Evolutionary conservation across 2,797 vertebrate species (phyloP), one percentile per base, ranked within the genome.

Genomic region (Falco biarmicus): DNA sequence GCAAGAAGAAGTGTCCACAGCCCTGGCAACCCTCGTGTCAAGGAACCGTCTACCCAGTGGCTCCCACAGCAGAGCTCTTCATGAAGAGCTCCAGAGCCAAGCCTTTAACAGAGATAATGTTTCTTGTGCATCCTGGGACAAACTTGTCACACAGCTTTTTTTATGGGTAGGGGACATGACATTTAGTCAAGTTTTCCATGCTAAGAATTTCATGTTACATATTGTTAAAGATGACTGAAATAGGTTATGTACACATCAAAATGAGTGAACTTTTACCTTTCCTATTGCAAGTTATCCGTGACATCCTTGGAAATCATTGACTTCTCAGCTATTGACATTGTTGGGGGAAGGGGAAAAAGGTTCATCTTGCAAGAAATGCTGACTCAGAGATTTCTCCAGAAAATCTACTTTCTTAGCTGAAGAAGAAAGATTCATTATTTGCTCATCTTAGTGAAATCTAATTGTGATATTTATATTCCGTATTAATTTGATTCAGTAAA

Each of bases 301-400:
- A 96, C 97, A 95, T 96, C 96, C 94, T 95, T 97, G 96, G 97
- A 97, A 98, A 98, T 98, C 97, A 98, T 97, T 98, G 96, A 98
- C 98, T 97, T 96, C 94, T 80, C 84, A 82, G 94, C 96, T 95
- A 90, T 95, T 97, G 97, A 97, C 96, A 95, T 64, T 93, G 88
- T 63, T 76, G 92, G 83, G 75, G 95, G 92, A 94, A 94, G 85
- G 93, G 91, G 77, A 79, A 90, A 90, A 86, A 69, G 81, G 88
- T 86, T 97, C 93, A 76, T 95, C 89, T 94, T 91, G 95, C 45
- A 93, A 93, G 96, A 96, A 97, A 91, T 95, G 96, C 92, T 96
- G 95, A 96, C 83, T 97, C 80, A 95, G 92, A 83, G 57, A 84
- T 89, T 95, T 90, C 90, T 88, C 63, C 92, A 84, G 96, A 92